These are phyloP conservation scores for Condylura cristata DNA, from an alignment of 2,113 vertebrate genomes.

Conservation along the genomic window DNA sequence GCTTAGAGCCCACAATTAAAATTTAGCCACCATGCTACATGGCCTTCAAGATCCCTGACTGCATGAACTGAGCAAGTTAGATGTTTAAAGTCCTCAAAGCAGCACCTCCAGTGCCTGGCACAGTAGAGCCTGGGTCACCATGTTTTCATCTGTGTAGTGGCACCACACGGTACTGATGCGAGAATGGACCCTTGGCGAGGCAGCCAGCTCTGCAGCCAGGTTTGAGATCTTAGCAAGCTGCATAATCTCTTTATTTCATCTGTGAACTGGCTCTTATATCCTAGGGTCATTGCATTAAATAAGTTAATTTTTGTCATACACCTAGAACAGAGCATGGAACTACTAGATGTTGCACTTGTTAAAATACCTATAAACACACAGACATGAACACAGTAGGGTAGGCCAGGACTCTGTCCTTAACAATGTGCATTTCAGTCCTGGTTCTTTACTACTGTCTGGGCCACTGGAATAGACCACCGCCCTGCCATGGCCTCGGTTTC, in stretches of 20 bases:
- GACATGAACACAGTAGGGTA: neutral
- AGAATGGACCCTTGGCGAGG: neutral
- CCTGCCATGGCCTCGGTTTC: neutral
- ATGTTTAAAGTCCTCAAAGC: neutral
- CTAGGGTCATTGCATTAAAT: neutral
- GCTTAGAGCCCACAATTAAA: neutral
- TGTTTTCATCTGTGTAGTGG: neutral
- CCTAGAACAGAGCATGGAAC: constrained; percentile 14
- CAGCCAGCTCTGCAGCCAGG: neutral
- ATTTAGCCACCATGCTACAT: neutral
- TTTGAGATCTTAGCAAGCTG: neutral
- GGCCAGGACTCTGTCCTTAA: neutral
- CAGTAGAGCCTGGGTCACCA: neutral
- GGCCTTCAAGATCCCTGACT: neutral
- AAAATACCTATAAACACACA: neutral
- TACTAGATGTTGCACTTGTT: neutral
- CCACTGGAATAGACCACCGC: neutral
- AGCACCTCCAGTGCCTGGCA: neutral
- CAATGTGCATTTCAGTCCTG: neutral
- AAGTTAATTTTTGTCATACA: neutral
- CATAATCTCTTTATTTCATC: neutral
- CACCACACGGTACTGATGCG: neutral
- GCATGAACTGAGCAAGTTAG: neutral
- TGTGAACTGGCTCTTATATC: neutral
- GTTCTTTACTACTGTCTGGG: neutral